Conservation (phyloP, 1,140 invertebrate species). For the Notospermus geniculatus region DNA sequence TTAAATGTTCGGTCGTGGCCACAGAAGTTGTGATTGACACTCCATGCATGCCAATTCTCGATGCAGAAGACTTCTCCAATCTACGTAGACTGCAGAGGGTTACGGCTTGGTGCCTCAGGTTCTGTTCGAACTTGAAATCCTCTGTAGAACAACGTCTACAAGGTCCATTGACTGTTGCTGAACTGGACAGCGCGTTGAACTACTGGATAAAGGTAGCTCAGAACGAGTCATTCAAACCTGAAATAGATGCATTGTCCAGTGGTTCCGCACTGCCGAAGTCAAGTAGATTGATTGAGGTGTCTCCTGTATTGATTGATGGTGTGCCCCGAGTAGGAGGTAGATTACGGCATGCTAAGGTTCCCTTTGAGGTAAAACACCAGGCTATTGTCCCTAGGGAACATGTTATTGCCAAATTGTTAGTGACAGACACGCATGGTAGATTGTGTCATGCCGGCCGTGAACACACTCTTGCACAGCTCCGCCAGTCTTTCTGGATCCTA, state of each 20-base stretch:
- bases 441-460: neutral
- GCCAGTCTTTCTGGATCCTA: neutral
- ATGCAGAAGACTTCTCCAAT: neutral
- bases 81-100: neutral
- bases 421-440: neutral
- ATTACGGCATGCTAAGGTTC: neutral
- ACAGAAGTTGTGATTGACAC: neutral
- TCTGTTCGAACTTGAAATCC: neutral
- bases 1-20: neutral
- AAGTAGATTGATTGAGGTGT: neutral
- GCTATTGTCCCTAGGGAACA: neutral
- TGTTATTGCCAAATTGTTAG: neutral
- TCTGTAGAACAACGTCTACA: neutral
- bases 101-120: slow-evolving; percentile 1
- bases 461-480: neutral
- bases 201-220: no score
- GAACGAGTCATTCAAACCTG: neutral
- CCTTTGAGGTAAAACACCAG: neutral
- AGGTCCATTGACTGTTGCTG: no score
- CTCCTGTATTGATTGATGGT: neutral
- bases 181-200: no score
- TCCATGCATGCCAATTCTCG: neutral
- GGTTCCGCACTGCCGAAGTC: neutral
- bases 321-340: neutral
- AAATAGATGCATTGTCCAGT: neutral